phyloP scores from a whole-genome alignment of 2,797 vertebrate genomes.

The Girardinus metallicus region DNA sequence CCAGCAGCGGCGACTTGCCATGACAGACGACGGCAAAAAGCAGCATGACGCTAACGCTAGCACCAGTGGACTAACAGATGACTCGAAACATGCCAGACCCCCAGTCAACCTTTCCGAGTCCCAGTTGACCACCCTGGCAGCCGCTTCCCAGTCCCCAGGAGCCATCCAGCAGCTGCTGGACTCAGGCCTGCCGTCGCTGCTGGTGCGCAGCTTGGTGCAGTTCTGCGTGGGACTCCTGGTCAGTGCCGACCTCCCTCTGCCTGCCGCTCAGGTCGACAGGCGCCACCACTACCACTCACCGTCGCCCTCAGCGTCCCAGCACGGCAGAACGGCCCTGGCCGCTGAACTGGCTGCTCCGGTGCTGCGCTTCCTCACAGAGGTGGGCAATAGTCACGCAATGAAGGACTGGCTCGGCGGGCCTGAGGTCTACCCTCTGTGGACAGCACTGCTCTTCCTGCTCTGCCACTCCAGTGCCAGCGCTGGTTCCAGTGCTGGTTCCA shows the following conservation, averaged over 20 bases:
- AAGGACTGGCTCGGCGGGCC: slow-evolving; percentile 99
- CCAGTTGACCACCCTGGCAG: slow-evolving; percentile 92
- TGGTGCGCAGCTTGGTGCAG: slow-evolving; percentile 93
- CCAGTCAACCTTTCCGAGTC: slow-evolving; percentile 90
- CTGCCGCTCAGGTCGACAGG: slow-evolving; percentile 85
- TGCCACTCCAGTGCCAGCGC: slow-evolving; percentile 94
- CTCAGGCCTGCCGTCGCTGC: slow-evolving; percentile 92
- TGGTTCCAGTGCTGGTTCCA: slow-evolving; percentile 70
- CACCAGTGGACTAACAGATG: slow-evolving; percentile 88
- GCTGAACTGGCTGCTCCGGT: slow-evolving; percentile 95
- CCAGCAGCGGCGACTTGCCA: slow-evolving; percentile 87
- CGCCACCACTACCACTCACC: slow-evolving; percentile 81
- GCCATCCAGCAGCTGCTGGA: slow-evolving; percentile 96
- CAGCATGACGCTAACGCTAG: slow-evolving; percentile 83
- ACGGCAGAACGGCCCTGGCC: slow-evolving; percentile 84
- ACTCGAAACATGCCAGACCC: slow-evolving; percentile 94
- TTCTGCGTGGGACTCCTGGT: slow-evolving; percentile 92
- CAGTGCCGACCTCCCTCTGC: slow-evolving; percentile 86
- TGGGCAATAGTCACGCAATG: slow-evolving; percentile 97
- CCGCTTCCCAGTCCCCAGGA: slow-evolving; percentile 96
- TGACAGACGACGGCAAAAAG: slow-evolving; percentile 98
- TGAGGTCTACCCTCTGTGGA: slow-evolving; percentile 97
- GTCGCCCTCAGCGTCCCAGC: slow-evolving; percentile 46
- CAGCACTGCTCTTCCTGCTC: slow-evolving; percentile 94
- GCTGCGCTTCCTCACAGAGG: slow-evolving; percentile 95